Percentiles rank a stretch among this genome's conserved stretches.
Conservation (phyloP, 2,888 invertebrate genomes). For the Trachelus troglodyta region DNA sequence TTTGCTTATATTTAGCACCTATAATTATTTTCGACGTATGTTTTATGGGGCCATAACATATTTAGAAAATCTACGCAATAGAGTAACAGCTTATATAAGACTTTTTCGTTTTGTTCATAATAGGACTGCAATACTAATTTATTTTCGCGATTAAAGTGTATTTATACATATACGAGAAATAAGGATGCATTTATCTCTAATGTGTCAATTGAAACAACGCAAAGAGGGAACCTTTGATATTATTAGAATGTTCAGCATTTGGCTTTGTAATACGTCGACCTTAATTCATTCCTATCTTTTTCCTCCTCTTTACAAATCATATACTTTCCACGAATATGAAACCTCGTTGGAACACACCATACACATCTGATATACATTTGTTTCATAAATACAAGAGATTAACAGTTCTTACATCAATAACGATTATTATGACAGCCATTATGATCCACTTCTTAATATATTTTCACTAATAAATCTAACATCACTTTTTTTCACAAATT, state of each 20-base stretch:
- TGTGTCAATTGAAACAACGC: not conserved
- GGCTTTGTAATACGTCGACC: not conserved
- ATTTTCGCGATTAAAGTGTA: not conserved
- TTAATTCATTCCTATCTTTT: not conserved
- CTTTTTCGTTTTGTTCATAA: not conserved
- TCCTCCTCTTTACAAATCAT: not conserved
- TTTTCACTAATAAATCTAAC: conserved; percentile 10
- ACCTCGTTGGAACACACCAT: not conserved
- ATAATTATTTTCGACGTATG: not conserved
- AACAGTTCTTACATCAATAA: conserved; percentile 24
- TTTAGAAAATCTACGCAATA: conserved; percentile 2
- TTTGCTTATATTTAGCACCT: not conserved
- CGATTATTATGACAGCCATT: conserved; percentile 23
- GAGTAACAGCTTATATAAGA: not conserved
- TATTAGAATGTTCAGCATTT: not conserved
- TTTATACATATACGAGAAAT: not conserved
- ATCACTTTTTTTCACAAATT: not conserved
- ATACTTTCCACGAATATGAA: not conserved
- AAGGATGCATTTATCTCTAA: not conserved
- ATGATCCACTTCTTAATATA: conserved; percentile 14
- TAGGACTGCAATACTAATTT: not conserved
- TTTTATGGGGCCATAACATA: not conserved
- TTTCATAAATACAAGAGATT: conserved; percentile 22
- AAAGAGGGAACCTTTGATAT: not conserved
- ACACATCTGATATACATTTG: conserved; percentile 23